Base-by-base conservation (phyloP, 2,113 vertebrate species). In the Microtus richardsoni region DNA sequence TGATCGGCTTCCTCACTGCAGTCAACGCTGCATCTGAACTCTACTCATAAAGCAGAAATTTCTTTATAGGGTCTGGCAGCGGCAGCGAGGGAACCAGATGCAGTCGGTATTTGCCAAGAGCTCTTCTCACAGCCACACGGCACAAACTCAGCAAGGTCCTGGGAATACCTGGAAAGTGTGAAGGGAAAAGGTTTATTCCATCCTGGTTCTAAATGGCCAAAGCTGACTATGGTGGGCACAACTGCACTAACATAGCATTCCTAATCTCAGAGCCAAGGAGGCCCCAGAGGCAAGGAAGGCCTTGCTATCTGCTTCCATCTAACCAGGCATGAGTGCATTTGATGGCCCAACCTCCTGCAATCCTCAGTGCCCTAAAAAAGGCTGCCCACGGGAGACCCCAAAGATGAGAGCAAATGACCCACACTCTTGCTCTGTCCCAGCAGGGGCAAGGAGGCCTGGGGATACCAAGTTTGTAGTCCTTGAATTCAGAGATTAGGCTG, bases 41-140 rank as follows among this genome's bases (percentile, higher is more conserved):
- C 96, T 98, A 97, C 91, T 99, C 98, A 4, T 99, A 98, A 77
- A 99, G 98, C 93, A 99, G 98, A 97, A 99, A 99, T 71, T 97
- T 98, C 93, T 99, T 99, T 91, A 99, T 97, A 73, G 99, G 98
- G 60, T 99, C 98, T 4, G 99, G 99, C 93, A 99, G 93, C 2
- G 99, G 99, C 95, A 99, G 98, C 1, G 94, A 98, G 3, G 98
- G 98, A 77, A 99, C 99, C 94, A 98, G 98, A 33, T 92, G 98
- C 33, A 99, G 98, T 4, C 99, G 99, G n/a, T 95, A 73, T 97
- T 99, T 99, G 95, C 99, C 99, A 88, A 99, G 98, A 2, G 97
- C 94, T 97, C 98, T 98, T 73, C 99, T 98, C 58, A 99, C 99
- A 26, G 98, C 89, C 95, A 99, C 98, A n/a, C 99, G 99, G 97